Base-by-base conservation (phyloP, 30 jellyfish, hydroid and myxozoan species). In the Sanderia malayensis region DNA sequence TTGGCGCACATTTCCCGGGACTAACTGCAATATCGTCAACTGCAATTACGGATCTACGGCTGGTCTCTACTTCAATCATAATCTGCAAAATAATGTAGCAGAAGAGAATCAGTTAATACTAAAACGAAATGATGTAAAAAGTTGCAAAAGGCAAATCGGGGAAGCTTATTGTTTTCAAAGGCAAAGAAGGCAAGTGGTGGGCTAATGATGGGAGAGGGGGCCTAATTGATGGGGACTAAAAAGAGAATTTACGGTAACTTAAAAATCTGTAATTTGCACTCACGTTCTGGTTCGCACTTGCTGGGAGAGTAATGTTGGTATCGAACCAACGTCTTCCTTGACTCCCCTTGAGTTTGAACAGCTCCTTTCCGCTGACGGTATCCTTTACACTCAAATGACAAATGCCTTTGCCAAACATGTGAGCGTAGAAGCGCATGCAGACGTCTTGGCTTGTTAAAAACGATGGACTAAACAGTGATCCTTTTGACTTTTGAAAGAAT, bases 21-120 rank as follows among this genome's bases (percentile, higher is more conserved):
- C 6, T 26, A 0, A 72, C 74, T 21, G 24, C 61, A 7, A 72
- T 15, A 4, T 55, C 84, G 32, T 72, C 84, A 23, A 72, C 57
- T 15, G 74, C 84, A 4, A 72, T 57, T 21, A 28, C 23, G 37
- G 74, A 66, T 17, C 23, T 31, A 6, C 53, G 27, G 29, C 74
- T 71, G 33, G 58, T 70, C 22, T 58, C 23, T 1, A 71, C 84
- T 6, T 57, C 65, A 22, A 72, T 55, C 19, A 52, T 74, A 25
- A 72, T 37, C 84, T 72, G 31, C 2, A 72, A 37, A 37, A n/a
- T n/a, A n/a, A n/a, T n/a, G n/a, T n/a, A n/a, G n/a, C n/a, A n/a
- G n/a, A n/a, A n/a, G n/a, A n/a, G n/a, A n/a, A n/a, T n/a, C n/a
- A n/a, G n/a, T n/a, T n/a, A n/a, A n/a, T n/a, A n/a, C n/a, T n/a